Conservation (phyloP, 2,113 vertebrate genomes). For the Lonchura striata region DNA sequence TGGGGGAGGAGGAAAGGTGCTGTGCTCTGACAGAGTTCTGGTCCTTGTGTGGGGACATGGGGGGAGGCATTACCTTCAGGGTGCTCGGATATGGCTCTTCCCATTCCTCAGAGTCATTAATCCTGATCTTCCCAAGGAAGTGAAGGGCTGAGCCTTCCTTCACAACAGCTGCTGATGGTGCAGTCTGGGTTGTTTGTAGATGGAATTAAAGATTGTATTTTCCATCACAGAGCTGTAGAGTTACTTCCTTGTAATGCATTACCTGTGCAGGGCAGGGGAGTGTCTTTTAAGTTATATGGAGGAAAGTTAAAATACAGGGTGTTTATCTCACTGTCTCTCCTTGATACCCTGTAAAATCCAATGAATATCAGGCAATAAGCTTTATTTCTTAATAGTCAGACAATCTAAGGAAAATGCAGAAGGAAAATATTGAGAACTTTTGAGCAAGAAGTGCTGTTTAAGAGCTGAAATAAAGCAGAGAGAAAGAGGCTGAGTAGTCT, state of each 20-base stretch:
- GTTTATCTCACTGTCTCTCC: background rate
- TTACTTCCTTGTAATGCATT: background rate
- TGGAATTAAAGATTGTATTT: background rate
- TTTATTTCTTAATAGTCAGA: background rate
- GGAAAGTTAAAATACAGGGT: background rate
- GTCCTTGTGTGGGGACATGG: background rate
- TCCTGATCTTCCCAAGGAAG: background rate
- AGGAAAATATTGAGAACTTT: background rate
- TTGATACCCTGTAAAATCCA: background rate
- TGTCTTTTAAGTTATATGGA: background rate
- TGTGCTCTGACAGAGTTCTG: background rate
- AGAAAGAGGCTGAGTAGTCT: background rate
- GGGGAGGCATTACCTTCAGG: background rate
- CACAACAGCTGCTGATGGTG: background rate
- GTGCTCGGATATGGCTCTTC: background rate
- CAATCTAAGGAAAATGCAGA: background rate
- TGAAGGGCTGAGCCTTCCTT: background rate
- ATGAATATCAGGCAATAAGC: background rate
- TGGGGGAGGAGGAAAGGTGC: background rate
- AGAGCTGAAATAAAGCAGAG: background rate
- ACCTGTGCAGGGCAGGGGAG: background rate
- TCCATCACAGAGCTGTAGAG: background rate
- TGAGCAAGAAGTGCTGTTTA: background rate
- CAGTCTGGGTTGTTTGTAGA: background rate
- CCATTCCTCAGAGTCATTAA: background rate